Base-by-base conservation (phyloP, 1,140 invertebrate genomes). In the Metaphire vulgaris region DNA sequence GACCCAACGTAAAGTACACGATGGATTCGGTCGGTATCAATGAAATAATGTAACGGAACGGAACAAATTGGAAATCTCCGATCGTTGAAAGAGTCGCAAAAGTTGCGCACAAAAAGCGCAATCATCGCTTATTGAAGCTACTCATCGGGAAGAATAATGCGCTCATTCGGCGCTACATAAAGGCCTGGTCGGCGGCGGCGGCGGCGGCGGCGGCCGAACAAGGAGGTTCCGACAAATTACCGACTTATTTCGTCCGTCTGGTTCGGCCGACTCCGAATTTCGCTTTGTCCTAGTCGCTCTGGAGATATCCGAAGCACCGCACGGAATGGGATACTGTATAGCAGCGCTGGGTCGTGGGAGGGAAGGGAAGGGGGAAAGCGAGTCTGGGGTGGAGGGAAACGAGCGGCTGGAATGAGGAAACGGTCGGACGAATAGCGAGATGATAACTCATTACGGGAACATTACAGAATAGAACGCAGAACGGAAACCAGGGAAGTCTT, bases 181-280 rank as follows among this genome's bases (percentile, higher is more conserved):
- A 56, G 21, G 41, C 41, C 41, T 6, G 21, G 21, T 21, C 41
- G n/a, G n/a, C n/a, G n/a, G n/a, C n/a, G n/a, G n/a, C n/a, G n/a
- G n/a, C 41, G 41, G 21, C 41, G 41, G 6, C 41, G 41, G 21
- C 6, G 6, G 41, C 41, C 41, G 41, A n/a, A n/a, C n/a, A n/a
- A n/a, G n/a, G n/a, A n/a, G n/a, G n/a, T n/a, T n/a, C 41, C 41
- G 41, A 56, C 41, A 56, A 56, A 56, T 56, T 56, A 56, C 41
- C 41, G 41, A 56, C 41, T 56, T 56, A 56, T 56, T 56, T 56
- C 41, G 21, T n/a, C n/a, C 41, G 41, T 6, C 6, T 21, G 41
- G 41, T 21, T 6, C 21, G 41, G 41, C 6, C 41, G 41, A 56
- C 21, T n/a, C n/a, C n/a, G n/a, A n/a, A n/a, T n/a, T n/a, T n/a